phyloP scores from a whole-genome alignment of 2,888 invertebrate species.

The Mantis religiosa region DNA sequence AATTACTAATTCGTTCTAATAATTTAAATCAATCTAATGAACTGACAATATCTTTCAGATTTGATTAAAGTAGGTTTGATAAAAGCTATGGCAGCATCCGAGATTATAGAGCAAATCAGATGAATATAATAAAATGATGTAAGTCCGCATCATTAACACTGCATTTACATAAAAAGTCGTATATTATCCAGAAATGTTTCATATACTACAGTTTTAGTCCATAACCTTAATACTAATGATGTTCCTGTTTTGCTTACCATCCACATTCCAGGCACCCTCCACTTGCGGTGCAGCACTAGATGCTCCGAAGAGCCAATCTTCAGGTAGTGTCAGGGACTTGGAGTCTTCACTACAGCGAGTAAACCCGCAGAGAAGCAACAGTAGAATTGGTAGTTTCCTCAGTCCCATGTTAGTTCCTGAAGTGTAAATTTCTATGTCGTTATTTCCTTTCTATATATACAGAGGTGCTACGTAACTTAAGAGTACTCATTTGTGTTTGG shows the following conservation, averaged over 20 bases:
- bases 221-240: too few species aligned
- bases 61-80: too few species aligned
- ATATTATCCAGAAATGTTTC: too few species aligned
- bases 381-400: not conserved
- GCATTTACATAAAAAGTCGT: too few species aligned
- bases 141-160: too few species aligned
- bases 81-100: too few species aligned
- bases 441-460: not conserved
- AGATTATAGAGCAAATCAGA: too few species aligned
- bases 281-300: not conserved
- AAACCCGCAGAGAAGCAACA: not conserved
- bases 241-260: not conserved
- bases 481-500: not conserved
- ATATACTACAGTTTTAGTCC: too few species aligned
- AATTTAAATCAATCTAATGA: too few species aligned
- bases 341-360: not conserved
- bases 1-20: too few species aligned
- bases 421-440: not conserved
- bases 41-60: too few species aligned
- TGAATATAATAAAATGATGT: too few species aligned
- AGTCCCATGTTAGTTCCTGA: not conserved
- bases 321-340: not conserved
- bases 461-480: not conserved
- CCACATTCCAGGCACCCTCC: not conserved
- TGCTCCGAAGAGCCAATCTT: not conserved